Evolutionary conservation across 2,113 vertebrate species (phyloP).

Genomic region (Sprattus sprattus): DNA sequence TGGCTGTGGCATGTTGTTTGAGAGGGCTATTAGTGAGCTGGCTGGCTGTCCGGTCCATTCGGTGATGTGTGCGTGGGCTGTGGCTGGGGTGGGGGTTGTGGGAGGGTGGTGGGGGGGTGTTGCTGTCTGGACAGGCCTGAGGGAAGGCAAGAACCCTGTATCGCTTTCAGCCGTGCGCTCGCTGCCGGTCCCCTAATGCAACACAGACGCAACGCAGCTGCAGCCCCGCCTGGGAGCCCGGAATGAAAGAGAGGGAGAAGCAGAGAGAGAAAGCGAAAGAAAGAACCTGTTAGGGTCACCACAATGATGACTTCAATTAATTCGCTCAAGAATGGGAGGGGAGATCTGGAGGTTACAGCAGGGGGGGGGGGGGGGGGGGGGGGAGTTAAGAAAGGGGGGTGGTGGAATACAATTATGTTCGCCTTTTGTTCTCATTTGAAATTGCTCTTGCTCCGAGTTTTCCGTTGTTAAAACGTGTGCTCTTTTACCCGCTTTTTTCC

Average conservation of each 20-base stretch:
- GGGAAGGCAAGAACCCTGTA: slow-evolving; percentile 42
- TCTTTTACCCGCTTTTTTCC: slow-evolving; percentile 28
- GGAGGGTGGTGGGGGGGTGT: slow-evolving; percentile 28
- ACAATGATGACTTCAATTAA: slow-evolving; percentile 43
- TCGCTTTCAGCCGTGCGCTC: slow-evolving; percentile 41
- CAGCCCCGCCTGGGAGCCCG: neutral
- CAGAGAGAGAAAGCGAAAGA: slow-evolving; percentile 9
- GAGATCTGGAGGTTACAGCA: neutral
- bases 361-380: neutral
- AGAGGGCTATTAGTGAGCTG: slow-evolving; percentile 16
- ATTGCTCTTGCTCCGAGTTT: slow-evolving; percentile 48
- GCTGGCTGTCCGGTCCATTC: slow-evolving; percentile 25
- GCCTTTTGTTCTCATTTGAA: slow-evolving; percentile 51
- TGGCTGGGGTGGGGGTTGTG: neutral
- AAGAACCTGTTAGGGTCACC: slow-evolving; percentile 43
- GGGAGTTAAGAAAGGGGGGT: neutral
- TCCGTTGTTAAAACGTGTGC: slow-evolving; percentile 52
- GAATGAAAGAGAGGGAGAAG: neutral
- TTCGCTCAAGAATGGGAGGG: slow-evolving; percentile 28
- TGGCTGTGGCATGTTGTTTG: slow-evolving; percentile 17
- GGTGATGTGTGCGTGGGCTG: neutral
- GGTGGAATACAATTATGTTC: slow-evolving; percentile 33
- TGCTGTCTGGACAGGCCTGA: slow-evolving; percentile 44
- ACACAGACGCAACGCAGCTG: slow-evolving; percentile 45
- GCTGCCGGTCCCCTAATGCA: slow-evolving; percentile 40